Conservation (phyloP, 2,797 vertebrate species). For the Hybognathus amarus region DNA sequence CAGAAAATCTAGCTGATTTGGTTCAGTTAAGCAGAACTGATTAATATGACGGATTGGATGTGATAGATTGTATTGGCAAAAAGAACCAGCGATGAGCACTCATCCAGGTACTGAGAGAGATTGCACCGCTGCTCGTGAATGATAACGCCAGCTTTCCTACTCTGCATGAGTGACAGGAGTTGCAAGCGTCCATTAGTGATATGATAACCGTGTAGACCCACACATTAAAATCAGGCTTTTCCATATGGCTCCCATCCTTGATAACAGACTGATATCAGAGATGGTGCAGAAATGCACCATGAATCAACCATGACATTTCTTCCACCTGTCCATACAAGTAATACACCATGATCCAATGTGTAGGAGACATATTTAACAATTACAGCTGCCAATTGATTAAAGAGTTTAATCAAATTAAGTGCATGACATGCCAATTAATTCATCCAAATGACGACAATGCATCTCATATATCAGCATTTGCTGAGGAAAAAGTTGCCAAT, state of each 20-base stretch:
- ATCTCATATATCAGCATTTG: neutral
- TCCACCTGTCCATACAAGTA: neutral
- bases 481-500: neutral
- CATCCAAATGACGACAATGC: neutral
- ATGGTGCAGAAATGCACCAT: slow-evolving; percentile 19
- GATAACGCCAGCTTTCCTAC: slow-evolving; percentile 55
- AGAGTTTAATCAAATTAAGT: slow-evolving; percentile 5
- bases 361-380: neutral
- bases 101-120: slow-evolving; percentile 58
- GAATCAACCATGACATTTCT: neutral
- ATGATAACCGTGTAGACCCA: slow-evolving; percentile 64
- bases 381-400: neutral
- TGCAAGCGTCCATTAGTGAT: slow-evolving; percentile 64
- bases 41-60: slow-evolving; percentile 80
- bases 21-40: slow-evolving; percentile 80
- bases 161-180: slow-evolving; percentile 59
- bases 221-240: slow-evolving; percentile 57
- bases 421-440: slow-evolving; percentile 5
- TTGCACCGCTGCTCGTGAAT: slow-evolving; percentile 60
- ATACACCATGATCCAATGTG: slow-evolving; percentile 14
- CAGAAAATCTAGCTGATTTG: slow-evolving; percentile 71
- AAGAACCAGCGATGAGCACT: slow-evolving; percentile 57
- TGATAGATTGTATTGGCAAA: slow-evolving; percentile 72
- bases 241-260: slow-evolving; percentile 65
- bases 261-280: slow-evolving; percentile 50